Conservation (phyloP, 64 coral and sea anemone genomes). For the Acropora tenuis region DNA sequence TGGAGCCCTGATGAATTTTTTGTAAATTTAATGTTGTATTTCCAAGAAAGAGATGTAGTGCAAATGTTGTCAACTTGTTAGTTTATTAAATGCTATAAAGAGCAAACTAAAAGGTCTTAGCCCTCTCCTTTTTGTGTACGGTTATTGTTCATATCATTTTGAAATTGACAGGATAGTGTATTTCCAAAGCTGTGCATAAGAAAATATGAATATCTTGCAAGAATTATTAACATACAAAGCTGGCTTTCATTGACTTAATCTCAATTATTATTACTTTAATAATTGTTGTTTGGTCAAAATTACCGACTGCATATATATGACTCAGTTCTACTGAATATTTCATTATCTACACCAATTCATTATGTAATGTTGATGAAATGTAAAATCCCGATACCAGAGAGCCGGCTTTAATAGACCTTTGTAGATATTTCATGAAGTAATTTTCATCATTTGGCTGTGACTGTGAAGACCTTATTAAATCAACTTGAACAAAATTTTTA, state of each 20-base stretch:
- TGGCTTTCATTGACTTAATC: neutral
- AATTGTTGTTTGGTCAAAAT: no score
- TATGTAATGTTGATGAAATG: no score
- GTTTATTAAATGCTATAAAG: conserved; percentile 14
- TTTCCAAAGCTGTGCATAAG: no score
- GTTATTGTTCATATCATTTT: neutral
- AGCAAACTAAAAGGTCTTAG: neutral
- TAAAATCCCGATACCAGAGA: no score
- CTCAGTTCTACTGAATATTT: no score
- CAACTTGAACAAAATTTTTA: neutral
- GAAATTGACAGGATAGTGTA: neutral
- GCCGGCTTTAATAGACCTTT: neutral
- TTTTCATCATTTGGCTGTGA: neutral
- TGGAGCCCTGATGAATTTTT: neutral
- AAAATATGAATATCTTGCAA: no score
- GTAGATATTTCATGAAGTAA: no score
- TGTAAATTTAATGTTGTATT: neutral
- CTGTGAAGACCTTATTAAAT: neutral
- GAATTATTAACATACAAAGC: neutral
- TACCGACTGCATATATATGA: no score
- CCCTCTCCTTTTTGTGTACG: no score
- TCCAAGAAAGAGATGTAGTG: neutral
- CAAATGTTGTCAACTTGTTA: neutral
- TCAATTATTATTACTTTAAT: neutral
- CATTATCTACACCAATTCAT: no score